Base-by-base conservation (phyloP, 2,797 vertebrate genomes). In the Amniataba percoides region DNA sequence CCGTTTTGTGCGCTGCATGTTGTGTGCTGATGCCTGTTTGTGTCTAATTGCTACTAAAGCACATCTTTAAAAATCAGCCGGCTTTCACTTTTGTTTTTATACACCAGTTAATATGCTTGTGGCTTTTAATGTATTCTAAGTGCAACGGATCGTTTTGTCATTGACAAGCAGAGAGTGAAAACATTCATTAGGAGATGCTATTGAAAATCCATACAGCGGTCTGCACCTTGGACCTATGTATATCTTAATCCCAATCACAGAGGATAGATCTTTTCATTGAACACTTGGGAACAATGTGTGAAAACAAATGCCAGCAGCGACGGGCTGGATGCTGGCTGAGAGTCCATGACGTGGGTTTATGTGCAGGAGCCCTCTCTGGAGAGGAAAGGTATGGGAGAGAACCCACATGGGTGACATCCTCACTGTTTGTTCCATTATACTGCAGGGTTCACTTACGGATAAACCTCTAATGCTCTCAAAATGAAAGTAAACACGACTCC, bases 401-500 rank as follows among this genome's bases (percentile, higher is more conserved):
- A 27, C 45, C 51, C 31, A 70, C 74, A 73, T 31, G 53, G 51
- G 69, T 67, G 75, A 74, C 74, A 62, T 85, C 74, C 63, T 62
- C 51, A 48, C 74, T 93, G 81, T 91, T 93, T 92, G 78, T 81
- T 90, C 81, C 81, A 72, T 91, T 86, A 81, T 66, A 67, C 82
- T 80, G 75, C 70, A 13, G 63, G 52, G 72, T 88, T 87, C 75
- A 68, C 79, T 68, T 55, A 75, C 49, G 9, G 64, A 51, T 80
- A 77, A 82, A 74, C 84, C 68, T 76, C 78, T 90, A 92, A 90
- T 90, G 68, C 93, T 85, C 78, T 92, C 89, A 89, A 89, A 92
- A 90, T 92, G 79, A 86, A 90, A 90, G 83, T 77, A 93, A 92
- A 92, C 88, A 91, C 75, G 74, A 70, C 59, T 80, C 82, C 81